Conservation (phyloP, 2,888 invertebrate species). For the Antitype chi region DNA sequence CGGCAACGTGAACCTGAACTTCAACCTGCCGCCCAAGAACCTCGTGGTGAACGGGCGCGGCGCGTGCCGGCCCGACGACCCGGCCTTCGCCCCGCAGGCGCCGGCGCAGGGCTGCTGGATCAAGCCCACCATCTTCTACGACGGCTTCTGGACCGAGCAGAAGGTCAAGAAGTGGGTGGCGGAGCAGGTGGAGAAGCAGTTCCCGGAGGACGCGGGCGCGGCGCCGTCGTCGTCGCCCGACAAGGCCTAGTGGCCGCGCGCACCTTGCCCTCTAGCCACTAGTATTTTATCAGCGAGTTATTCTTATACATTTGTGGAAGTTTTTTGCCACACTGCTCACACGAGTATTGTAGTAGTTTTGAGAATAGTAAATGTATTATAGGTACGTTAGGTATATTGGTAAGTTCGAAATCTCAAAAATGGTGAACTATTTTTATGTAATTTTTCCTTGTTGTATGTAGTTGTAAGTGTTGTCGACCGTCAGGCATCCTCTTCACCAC, state of each 20-base stretch:
- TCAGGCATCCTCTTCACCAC: slow-evolving; percentile 26
- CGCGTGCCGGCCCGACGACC: slow-evolving; percentile 77
- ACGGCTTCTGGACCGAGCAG: slow-evolving; percentile 90
- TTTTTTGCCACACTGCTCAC: slow-evolving; percentile 64
- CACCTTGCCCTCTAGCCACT: slow-evolving; percentile 20
- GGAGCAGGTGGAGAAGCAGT: slow-evolving; percentile 88
- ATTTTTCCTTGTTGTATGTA: slow-evolving; percentile 75
- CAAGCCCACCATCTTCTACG: slow-evolving; percentile 89
- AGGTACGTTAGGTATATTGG: slow-evolving; percentile 62
- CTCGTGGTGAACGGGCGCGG: slow-evolving; percentile 81
- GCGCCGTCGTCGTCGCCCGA: slow-evolving; percentile 68
- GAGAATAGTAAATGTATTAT: slow-evolving; percentile 55
- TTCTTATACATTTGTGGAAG: slow-evolving; percentile 66
- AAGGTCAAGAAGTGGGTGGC: slow-evolving; percentile 90
- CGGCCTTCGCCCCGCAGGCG: slow-evolving; percentile 73
- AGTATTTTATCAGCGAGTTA: slow-evolving; percentile 58
- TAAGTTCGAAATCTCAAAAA: slow-evolving; percentile 73
- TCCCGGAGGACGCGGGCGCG: slow-evolving; percentile 80
- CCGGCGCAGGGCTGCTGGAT: slow-evolving; percentile 86
- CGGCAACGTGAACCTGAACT: slow-evolving; percentile 85
- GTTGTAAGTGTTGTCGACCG: slow-evolving; percentile 67
- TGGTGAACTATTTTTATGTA: slow-evolving; percentile 75
- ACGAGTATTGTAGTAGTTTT: slow-evolving; percentile 57
- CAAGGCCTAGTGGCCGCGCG: slow-evolving; percentile 52
- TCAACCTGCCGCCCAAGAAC: slow-evolving; percentile 86